Conservation (phyloP, 2,888 invertebrate species). For the Calameuta idolon region DNA sequence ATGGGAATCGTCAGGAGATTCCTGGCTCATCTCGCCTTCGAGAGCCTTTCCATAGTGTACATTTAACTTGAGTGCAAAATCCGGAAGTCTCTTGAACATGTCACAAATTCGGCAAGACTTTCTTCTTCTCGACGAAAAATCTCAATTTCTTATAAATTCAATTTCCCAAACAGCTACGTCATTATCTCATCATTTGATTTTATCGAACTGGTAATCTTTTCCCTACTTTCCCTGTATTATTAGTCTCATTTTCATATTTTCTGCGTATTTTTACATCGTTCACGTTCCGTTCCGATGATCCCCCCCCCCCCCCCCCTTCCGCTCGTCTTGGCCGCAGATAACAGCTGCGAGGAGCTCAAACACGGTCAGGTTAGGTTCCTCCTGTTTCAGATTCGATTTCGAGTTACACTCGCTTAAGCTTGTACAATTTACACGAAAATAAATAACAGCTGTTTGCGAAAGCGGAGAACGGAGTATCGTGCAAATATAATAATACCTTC, state of each 20-base stretch:
- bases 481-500: background rate
- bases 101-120: background rate
- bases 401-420: background rate
- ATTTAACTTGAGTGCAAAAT: background rate
- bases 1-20: background rate
- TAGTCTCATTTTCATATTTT: background rate
- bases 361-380: background rate
- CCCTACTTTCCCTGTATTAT: background rate
- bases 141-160: background rate
- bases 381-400: background rate
- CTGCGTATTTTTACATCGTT: background rate
- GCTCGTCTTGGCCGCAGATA: background rate
- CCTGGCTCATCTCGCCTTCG: background rate
- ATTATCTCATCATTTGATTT: conserved; percentile 51
- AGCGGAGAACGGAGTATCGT: background rate
- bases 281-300: background rate
- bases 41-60: background rate
- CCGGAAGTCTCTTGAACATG: background rate
- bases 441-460: conserved; percentile 5
- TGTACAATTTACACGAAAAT: background rate
- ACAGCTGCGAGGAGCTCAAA: background rate
- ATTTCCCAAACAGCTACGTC: background rate
- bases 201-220: conserved; percentile 28
- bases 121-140: background rate
- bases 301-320: background rate